Conservation (phyloP, 2,888 invertebrate genomes). For the Cheiracanthium punctorium region DNA sequence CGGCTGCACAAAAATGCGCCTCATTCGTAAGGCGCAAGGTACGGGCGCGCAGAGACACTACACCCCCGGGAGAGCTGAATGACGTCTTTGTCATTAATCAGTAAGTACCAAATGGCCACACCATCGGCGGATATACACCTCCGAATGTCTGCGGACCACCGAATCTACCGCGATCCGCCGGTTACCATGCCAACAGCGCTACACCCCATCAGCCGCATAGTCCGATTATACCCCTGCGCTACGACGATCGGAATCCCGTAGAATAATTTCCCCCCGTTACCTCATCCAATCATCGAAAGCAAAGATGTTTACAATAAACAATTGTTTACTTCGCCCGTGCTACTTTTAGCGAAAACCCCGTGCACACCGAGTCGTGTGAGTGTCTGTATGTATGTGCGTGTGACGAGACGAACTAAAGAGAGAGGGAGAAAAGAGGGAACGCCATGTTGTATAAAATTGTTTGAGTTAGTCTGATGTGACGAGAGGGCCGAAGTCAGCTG, state of each 20-base stretch:
- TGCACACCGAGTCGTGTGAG: constrained; percentile 66
- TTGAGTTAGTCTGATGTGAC: constrained; percentile 70
- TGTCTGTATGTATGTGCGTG: constrained; percentile 67
- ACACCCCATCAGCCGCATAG: constrained; percentile 34
- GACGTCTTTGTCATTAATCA: constrained; percentile 70
- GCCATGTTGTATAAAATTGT: constrained; percentile 71
- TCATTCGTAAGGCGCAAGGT: constrained; percentile 57
- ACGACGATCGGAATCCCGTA: constrained; percentile 25
- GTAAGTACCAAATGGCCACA: constrained; percentile 66
- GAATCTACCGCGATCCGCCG: constrained; percentile 42
- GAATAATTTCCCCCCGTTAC: constrained; percentile 39
- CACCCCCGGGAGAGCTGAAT: constrained; percentile 48
- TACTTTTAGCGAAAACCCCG: constrained; percentile 71
- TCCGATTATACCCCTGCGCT: constrained; percentile 20
- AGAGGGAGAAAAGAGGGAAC: constrained; percentile 61
- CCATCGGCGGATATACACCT: constrained; percentile 66
- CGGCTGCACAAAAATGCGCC: constrained; percentile 15
- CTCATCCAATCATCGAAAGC: constrained; percentile 69
- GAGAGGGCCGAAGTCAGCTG: constrained; percentile 67
- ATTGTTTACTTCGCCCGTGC: constrained; percentile 71
- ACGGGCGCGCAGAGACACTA: constrained; percentile 54
- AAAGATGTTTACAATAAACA: constrained; percentile 71
- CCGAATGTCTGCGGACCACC: constrained; percentile 53
- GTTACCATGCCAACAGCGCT: constrained; percentile 64
- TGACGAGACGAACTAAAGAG: constrained; percentile 67